These are phyloP conservation scores for Ibidorhyncha struthersii DNA, from an alignment of 2,113 vertebrate species.

Conservation along the genomic window DNA sequence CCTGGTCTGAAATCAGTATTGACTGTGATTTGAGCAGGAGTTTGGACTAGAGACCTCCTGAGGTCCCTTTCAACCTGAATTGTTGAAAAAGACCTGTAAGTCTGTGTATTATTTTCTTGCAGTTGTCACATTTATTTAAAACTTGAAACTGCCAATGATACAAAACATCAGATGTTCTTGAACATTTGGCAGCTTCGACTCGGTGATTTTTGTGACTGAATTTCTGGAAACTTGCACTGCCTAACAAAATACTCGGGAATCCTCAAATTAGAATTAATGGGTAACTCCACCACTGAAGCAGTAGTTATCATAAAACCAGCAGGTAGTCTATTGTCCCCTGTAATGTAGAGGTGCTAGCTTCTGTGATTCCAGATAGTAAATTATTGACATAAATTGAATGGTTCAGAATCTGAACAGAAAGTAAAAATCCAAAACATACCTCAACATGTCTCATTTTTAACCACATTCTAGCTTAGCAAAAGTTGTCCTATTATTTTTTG, in stretches of 20 bases:
- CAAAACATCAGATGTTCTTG: constrained; percentile 26
- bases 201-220: neutral
- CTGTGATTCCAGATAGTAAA: neutral
- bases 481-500: neutral
- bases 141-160: neutral
- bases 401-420: neutral
- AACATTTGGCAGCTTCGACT: neutral
- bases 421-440: neutral
- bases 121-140: constrained; percentile 11
- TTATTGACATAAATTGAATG: neutral
- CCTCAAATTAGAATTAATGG: neutral
- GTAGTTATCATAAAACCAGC: neutral
- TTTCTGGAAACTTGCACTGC: neutral
- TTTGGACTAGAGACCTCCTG: neutral
- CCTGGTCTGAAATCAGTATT: neutral
- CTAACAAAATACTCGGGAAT: neutral
- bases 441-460: neutral
- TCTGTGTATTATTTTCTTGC: neutral
- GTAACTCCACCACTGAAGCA: neutral
- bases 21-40: neutral
- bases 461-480: neutral
- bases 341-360: neutral
- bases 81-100: neutral
- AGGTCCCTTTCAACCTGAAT: neutral
- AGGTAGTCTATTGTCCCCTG: neutral